A percentile compares a stretch with the other conserved stretches of the same genome.
Conservation (phyloP, 1,140 invertebrate genomes). For the Lepidurus couesii region DNA sequence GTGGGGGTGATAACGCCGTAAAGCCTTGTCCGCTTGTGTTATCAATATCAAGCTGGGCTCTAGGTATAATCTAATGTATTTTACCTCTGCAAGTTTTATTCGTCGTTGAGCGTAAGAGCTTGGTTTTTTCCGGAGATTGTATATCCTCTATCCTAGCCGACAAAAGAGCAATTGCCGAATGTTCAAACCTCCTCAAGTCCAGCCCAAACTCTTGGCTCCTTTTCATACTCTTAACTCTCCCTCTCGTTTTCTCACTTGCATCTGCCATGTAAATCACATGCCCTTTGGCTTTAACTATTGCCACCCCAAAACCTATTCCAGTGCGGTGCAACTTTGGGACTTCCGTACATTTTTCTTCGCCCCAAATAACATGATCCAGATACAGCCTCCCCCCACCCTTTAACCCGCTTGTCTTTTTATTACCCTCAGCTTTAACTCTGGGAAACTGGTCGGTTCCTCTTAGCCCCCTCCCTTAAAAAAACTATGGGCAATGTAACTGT, state of each 20-base stretch:
- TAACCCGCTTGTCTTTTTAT: slow-evolving; percentile 11
- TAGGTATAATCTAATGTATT: no score
- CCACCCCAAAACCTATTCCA: background rate
- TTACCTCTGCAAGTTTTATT: no score
- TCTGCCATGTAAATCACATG: slow-evolving; percentile 19
- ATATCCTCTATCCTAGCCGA: no score
- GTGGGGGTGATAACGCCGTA: no score
- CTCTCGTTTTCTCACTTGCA: background rate
- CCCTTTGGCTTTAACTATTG: background rate
- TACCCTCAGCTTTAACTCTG: background rate
- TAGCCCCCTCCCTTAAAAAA: background rate
- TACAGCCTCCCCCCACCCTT: background rate
- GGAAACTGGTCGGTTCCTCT: background rate
- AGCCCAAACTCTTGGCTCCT: no score
- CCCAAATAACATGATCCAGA: slow-evolving; percentile 18
- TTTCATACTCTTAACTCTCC: background rate
- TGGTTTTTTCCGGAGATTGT: no score
- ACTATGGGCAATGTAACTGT: background rate
- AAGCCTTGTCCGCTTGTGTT: no score
- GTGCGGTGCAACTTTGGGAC: background rate
- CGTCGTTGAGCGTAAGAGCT: no score
- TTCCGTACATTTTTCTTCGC: background rate
- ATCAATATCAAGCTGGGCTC: no score
- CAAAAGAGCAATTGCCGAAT: no score
- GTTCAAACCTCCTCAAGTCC: no score